Base-by-base conservation (phyloP, 1,140 invertebrate genomes). In the Hermetia illucens region DNA sequence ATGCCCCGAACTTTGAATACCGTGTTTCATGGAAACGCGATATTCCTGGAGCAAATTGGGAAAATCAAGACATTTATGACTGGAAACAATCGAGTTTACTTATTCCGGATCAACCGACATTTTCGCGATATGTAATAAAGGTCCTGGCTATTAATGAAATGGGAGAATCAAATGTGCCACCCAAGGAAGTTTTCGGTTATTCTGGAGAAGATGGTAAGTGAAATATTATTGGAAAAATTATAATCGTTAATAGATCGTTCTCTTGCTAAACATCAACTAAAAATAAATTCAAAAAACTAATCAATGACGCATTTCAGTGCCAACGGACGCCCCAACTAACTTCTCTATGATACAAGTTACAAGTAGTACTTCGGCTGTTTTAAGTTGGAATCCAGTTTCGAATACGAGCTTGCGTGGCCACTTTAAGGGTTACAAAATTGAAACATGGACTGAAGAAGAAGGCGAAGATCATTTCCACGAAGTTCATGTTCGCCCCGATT, bases 341-440 rank as follows among this genome's bases (percentile, higher is more conserved):
- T 91, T 95, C 52, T 83, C 79, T 1, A 56, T 92, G 25, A 56
- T 77, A 0, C 67, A 81, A 50, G 68, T 88, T 12, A 75, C 72
- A 17, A 74, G 77, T 12, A 75, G 78, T 12, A 87, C 77, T 29
- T 77, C 71, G 4, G 89, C 87, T 0, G 51, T 81, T 13, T 64
- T 94, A n/a, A 77, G 74, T 35, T 93, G 90, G 90, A 74, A 77
- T 60, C 72, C 81, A 1, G 87, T 93, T 0, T 53, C 75, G 2
- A 55, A 71, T 1, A 75, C 84, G 32, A 79, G 79, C 1, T 74
- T 94, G 1, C 65, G 75, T 17, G 92, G 92, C n/a, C 82, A 94
- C 58, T 90, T 96, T 58, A 82, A 80, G 50, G 92, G 92, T 9
- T 97, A 96, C 59, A 93, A 93, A 62, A 88, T 96, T 37, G 83